These are phyloP conservation scores for Centruroides sculpturatus DNA, from an alignment of 1,140 invertebrate species.

Conservation along the genomic window DNA sequence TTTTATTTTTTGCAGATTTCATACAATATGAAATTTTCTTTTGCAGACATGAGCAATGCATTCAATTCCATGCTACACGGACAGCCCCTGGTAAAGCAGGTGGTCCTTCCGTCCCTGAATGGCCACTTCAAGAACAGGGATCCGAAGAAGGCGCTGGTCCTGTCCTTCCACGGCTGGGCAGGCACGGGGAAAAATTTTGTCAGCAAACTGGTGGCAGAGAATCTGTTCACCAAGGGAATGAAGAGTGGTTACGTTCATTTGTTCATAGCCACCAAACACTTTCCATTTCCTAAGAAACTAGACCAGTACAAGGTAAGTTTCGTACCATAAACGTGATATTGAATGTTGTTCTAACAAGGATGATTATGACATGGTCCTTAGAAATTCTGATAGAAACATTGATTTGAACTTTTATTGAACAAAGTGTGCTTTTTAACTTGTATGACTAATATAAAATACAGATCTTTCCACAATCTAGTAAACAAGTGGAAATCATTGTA, in stretches of 20 bases:
- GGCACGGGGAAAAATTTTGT: conserved; percentile 81
- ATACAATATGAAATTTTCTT: not conserved
- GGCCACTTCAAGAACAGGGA: conserved; percentile 25
- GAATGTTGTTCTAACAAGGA: too few species aligned
- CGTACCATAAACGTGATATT: too few species aligned
- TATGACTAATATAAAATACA: too few species aligned
- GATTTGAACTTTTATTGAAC: too few species aligned
- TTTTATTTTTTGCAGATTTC: too few species aligned
- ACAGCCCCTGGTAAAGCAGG: conserved; percentile 28
- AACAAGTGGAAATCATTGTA: too few species aligned
- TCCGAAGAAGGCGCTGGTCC: conserved; percentile 30
- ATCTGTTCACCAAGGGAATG: conserved; percentile 53
- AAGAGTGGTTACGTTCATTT: conserved; percentile 65
- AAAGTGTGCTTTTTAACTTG: too few species aligned
- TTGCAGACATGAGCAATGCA: conserved; percentile 19
- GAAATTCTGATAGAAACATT: too few species aligned
- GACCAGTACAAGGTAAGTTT: conserved; percentile 34
- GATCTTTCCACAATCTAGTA: too few species aligned
- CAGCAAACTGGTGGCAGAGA: conserved; percentile 57
- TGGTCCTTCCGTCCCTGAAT: conserved; percentile 21
- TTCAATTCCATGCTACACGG: conserved; percentile 27
- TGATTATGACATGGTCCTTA: too few species aligned
- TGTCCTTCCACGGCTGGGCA: conserved; percentile 52
- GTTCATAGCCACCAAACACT: conserved; percentile 62
- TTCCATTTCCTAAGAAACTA: conserved; percentile 40